phyloP scores from a whole-genome alignment of 2,113 vertebrate genomes.

The Psephotus haematonotus region DNA sequence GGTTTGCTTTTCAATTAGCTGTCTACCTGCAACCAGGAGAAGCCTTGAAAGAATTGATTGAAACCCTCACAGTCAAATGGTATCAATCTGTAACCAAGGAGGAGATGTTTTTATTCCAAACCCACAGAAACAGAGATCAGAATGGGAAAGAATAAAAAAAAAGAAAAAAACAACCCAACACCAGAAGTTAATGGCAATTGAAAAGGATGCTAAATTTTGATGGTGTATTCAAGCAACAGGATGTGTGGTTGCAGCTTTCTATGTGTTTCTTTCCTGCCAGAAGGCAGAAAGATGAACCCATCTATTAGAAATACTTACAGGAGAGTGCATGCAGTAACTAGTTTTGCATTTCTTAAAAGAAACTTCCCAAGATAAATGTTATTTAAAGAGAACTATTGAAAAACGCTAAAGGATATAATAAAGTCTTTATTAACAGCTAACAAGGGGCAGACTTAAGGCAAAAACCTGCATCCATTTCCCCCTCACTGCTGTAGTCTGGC shows the following conservation, averaged over 20 bases:
- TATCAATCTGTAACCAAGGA: neutral
- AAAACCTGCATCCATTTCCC: neutral
- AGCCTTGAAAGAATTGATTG: neutral
- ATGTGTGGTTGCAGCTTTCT: neutral
- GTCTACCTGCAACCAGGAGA: neutral
- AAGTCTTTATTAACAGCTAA: neutral
- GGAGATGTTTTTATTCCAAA: neutral
- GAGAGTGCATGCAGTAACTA: neutral
- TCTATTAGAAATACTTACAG: neutral
- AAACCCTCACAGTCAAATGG: neutral
- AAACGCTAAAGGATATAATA: neutral
- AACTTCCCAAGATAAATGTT: neutral
- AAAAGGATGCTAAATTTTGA: neutral
- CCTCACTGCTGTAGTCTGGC: neutral
- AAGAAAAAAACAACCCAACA: neutral
- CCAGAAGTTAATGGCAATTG: neutral
- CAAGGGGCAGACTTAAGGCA: neutral
- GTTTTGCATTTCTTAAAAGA: neutral
- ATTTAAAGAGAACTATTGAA: neutral
- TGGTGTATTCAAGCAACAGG: neutral
- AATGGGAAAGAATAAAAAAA: neutral
- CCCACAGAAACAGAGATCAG: neutral
- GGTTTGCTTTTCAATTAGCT: constrained; percentile 2
- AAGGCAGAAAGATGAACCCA: neutral
- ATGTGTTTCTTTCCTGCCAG: neutral